These are phyloP conservation scores for Dryas iulia DNA, from an alignment of 1,140 invertebrate genomes.

Conservation along the genomic window DNA sequence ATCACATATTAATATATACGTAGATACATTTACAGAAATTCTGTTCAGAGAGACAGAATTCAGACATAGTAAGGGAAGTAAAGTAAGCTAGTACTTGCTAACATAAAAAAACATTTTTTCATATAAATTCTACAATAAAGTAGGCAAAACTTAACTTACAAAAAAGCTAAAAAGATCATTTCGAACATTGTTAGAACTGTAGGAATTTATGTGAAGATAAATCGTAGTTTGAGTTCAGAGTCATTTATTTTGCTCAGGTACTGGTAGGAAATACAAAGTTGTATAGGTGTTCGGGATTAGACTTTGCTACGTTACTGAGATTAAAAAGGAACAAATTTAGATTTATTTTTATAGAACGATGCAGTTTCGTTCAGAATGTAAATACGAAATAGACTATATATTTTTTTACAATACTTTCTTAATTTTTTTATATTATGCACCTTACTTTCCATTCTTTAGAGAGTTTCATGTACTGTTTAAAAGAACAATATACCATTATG, in stretches of 20 bases:
- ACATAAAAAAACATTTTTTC: too few relatives aligned
- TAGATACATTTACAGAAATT: too few relatives aligned
- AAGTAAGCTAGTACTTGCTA: too few relatives aligned
- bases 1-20: too few relatives aligned
- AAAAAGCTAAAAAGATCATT: not conserved
- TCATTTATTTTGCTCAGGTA: not conserved
- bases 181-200: not conserved
- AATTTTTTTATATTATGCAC: too few relatives aligned
- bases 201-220: not conserved
- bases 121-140: not conserved
- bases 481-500: too few relatives aligned
- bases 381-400: not conserved
- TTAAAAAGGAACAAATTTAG: not conserved
- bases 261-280: not conserved
- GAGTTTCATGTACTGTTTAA: too few relatives aligned
- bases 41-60: too few relatives aligned
- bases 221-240: not conserved
- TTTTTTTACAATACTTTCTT: too few relatives aligned
- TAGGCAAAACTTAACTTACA: not conserved
- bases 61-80: too few relatives aligned
- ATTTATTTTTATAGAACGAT: not conserved
- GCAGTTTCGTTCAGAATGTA: not conserved
- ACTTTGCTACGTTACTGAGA: not conserved
- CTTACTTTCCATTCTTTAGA: too few relatives aligned
- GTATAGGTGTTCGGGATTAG: not conserved